Conservation (phyloP, 2,797 vertebrate genomes). For the Spondyliosoma cantharus region DNA sequence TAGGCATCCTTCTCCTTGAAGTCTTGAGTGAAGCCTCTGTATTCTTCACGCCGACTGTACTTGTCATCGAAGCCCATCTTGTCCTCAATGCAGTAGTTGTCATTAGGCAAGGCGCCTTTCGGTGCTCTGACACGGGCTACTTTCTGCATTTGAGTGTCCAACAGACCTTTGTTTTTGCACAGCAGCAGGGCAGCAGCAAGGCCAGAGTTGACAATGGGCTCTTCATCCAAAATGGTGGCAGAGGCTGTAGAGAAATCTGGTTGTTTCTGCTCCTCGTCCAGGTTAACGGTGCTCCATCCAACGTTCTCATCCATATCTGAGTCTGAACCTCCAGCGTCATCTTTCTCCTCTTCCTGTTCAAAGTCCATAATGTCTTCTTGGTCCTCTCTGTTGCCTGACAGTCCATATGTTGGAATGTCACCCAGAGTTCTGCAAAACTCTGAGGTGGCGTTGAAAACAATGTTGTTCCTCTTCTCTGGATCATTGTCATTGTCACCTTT, state of each 20-base stretch:
- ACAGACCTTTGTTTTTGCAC: constrained; percentile 94
- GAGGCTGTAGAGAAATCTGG: constrained; percentile 90
- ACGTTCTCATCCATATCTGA: constrained; percentile 91
- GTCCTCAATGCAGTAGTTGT: constrained; percentile 95
- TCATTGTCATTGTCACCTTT: constrained; percentile 79
- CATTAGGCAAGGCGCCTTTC: constrained; percentile 88
- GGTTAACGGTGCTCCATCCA: constrained; percentile 93
- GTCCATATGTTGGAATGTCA: constrained; percentile 94
- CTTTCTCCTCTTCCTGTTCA: constrained; percentile 88
- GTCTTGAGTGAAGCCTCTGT: constrained; percentile 94
- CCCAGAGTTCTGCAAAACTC: constrained; percentile 95
- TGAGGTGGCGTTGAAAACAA: constrained; percentile 93
- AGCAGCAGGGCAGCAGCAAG: constrained; percentile 89
- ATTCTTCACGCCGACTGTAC: constrained; percentile 93
- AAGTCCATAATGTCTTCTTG: constrained; percentile 96
- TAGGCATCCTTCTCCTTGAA: constrained; percentile 95
- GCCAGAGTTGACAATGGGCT: constrained; percentile 93
- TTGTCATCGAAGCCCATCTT: constrained; percentile 97
- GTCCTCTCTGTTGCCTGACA: constrained; percentile 93
- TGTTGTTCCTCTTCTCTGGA: constrained; percentile 87
- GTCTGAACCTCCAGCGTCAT: constrained; percentile 86
- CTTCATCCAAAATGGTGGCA: constrained; percentile 94
- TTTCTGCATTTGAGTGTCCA: constrained; percentile 94
- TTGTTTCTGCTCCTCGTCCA: constrained; percentile 91
- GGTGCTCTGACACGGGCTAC: constrained; percentile 89